Evolutionary conservation across 2,888 invertebrate genomes (phyloP).

Genomic region (Drosophila demipolita): DNA sequence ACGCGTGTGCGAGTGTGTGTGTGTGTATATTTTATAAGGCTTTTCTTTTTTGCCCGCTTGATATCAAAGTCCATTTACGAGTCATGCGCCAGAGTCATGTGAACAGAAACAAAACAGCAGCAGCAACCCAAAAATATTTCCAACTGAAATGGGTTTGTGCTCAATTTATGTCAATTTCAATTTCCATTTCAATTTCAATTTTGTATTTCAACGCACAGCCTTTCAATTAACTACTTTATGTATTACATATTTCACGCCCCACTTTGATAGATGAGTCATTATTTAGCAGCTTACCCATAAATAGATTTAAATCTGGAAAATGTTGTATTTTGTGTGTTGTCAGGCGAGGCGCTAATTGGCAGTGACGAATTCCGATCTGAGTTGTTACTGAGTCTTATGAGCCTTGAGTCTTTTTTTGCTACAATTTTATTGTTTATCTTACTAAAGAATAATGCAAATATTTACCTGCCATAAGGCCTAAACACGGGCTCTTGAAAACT

Average conservation of each 20-base stretch:
- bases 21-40: conserved; percentile 2
- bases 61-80: conserved; percentile 73
- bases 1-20: not conserved
- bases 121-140: conserved; percentile 25
- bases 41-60: conserved; percentile 27
- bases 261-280: not conserved
- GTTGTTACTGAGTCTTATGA: conserved; percentile 2
- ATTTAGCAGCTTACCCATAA: conserved; percentile 5
- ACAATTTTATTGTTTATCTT: not conserved
- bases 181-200: conserved; percentile 34
- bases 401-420: not conserved
- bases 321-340: conserved; percentile 6
- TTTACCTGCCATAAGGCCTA: conserved; percentile 30
- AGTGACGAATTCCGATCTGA: conserved; percentile 4
- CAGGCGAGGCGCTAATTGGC: conserved; percentile 18
- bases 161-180: conserved; percentile 44
- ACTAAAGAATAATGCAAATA: conserved; percentile 32
- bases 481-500: not conserved
- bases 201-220: conserved; percentile 51
- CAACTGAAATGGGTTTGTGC: conserved; percentile 43
- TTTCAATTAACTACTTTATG: conserved; percentile 47
- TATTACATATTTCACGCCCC: not conserved
- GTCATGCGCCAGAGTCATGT: conserved; percentile 73
- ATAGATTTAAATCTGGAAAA: conserved; percentile 8
- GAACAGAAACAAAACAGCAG: conserved; percentile 31